phyloP scores from a whole-genome alignment of 2,888 invertebrate species.

The Nephrotoma guestfalica region DNA sequence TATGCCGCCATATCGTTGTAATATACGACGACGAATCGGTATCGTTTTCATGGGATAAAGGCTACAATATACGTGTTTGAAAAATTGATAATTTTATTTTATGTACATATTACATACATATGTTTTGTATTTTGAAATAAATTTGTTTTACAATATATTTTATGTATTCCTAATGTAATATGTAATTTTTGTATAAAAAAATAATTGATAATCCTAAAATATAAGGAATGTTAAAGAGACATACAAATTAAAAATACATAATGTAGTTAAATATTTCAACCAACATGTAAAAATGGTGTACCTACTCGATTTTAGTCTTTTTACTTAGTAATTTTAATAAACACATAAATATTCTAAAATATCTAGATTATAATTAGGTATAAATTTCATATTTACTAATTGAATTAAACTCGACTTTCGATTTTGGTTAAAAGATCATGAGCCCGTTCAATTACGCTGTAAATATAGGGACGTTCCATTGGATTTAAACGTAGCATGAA shows the following conservation, averaged over 20 bases:
- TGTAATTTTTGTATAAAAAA: not conserved
- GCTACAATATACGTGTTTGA: too few species aligned
- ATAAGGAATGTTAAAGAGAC: not conserved
- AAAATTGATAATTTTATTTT: not conserved
- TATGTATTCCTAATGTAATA: not conserved
- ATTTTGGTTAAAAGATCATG: conserved; percentile 41
- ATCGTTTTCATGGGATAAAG: too few species aligned
- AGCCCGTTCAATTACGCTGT: conserved; percentile 49
- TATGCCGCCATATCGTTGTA: too few species aligned
- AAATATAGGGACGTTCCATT: conserved; percentile 60
- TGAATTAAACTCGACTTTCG: conserved; percentile 38
- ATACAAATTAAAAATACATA: not conserved
- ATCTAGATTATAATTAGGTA: not conserved
- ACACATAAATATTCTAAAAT: not conserved
- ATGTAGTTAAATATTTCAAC: not conserved
- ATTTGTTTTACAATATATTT: not conserved
- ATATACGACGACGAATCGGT: too few species aligned
- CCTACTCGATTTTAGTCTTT: not conserved
- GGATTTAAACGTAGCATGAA: conserved; percentile 61
- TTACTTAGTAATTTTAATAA: not conserved
- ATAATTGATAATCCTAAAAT: not conserved
- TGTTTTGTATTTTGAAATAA: not conserved
- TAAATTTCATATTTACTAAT: not conserved
- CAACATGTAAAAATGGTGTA: not conserved
- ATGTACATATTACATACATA: not conserved